phyloP scores from a whole-genome alignment of 2,797 vertebrate genomes.

The Decapterus maruadsi region DNA sequence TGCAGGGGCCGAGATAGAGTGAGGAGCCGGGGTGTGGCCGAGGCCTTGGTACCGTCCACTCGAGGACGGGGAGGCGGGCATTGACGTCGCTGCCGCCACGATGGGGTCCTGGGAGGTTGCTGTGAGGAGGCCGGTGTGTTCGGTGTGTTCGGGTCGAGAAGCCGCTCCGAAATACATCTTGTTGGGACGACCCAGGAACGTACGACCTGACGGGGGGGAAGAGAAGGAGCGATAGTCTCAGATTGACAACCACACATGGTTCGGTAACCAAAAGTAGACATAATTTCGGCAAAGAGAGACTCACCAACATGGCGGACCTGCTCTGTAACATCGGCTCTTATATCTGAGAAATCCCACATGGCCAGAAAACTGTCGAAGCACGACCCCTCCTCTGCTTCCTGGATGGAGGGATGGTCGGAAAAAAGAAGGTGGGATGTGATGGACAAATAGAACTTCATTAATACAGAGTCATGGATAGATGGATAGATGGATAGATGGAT shows the following conservation, averaged over 20 bases:
- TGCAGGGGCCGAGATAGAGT: constrained; percentile 72
- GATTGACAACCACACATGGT: background rate
- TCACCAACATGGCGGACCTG: constrained; percentile 92
- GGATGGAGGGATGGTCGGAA: constrained; percentile 63
- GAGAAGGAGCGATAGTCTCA: background rate
- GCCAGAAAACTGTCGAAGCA: constrained; percentile 94
- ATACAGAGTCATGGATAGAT: background rate
- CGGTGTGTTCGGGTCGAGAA: constrained; percentile 67
- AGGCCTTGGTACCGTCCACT: constrained; percentile 73
- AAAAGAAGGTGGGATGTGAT: background rate
- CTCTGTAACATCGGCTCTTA: constrained; percentile 91
- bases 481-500: background rate
- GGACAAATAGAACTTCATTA: constrained; percentile 42
- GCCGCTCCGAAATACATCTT: constrained; percentile 71
- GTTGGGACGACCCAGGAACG: constrained; percentile 74
- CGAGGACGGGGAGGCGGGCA: constrained; percentile 68
- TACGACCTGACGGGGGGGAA: constrained; percentile 58
- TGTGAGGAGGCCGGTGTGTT: constrained; percentile 72
- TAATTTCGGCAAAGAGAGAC: constrained; percentile 48
- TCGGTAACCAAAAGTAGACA: accelerated
- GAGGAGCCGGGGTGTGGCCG: constrained; percentile 69
- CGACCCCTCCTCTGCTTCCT: constrained; percentile 92
- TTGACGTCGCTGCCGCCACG: constrained; percentile 35
- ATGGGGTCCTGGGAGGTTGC: constrained; percentile 63
- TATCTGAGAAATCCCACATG: constrained; percentile 94